Evolutionary conservation across 2,888 invertebrate species (phyloP), one percentile per base, ranked within the genome.

Genomic region (Archips xylosteana): DNA sequence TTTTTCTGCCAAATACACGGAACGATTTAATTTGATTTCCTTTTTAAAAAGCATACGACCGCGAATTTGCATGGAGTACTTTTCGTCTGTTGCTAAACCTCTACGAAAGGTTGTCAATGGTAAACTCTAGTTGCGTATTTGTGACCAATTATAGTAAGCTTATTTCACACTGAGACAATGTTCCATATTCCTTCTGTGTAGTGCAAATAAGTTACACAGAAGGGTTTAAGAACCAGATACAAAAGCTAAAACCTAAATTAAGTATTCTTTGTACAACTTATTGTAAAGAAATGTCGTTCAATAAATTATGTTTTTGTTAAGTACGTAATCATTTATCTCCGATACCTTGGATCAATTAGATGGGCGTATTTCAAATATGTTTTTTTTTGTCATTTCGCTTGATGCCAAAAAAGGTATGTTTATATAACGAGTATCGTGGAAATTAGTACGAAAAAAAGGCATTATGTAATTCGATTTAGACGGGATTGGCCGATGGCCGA

Each of bases 401-500:
- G 4, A 23, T 32, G 12, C 32, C 8, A 63, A 32, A 47, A 47
- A 5, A 23, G 12, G 39, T 45, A 4, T 5, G 10, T 13, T 12
- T 23, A 23, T 2, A 42, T 42, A 15, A 45, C 3, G 23, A 54
- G 23, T 13, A 63, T 45, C 32, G 34, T 6, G 45, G 47, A 34
- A 5, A 34, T 47, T 34, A 63, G 57, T 45, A n/a, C 15, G 51
- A 49, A 59, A 63, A 65, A 71, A 65, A 49, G 39, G 13, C 42
- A 54, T 61, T 54, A n/a, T 42, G 71, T 67, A 71, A 71, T 42
- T 71, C 57, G 23, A 63, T 72, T 47, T 45, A 47, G 54, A 59
- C 49, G 49, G 63, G 63, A 57, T 49, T 47, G 47, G 57, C 10
- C 47, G 47, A 63, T 42, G 71, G 62, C 34, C 36, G 68, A 62